Evolutionary conservation across 2,888 invertebrate genomes (phyloP).

Genomic region (Acanthosepion pharaonis): DNA sequence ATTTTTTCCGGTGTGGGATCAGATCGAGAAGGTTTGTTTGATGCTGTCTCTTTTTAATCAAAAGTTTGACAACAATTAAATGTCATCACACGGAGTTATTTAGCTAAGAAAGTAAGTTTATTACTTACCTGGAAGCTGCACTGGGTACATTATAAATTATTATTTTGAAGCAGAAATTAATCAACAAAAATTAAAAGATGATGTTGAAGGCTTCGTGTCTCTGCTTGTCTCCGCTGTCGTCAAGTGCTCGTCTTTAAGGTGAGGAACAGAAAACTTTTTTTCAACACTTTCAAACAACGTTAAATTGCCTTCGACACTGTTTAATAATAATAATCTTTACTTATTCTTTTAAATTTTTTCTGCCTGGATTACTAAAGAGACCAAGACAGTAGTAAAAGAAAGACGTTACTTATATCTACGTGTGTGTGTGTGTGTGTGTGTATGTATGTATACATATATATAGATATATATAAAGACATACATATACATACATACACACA

Average conservation of each 20-base stretch:
- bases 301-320: neutral
- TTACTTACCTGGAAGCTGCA: neutral
- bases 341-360: neutral
- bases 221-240: neutral
- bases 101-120: neutral
- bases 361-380: neutral
- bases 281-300: neutral
- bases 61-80: neutral
- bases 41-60: neutral
- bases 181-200: too few species aligned
- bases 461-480: neutral
- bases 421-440: neutral
- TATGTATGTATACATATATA: neutral
- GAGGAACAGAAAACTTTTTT: neutral
- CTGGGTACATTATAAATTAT: neutral
- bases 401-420: neutral
- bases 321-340: neutral
- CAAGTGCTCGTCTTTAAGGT: neutral
- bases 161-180: too few species aligned
- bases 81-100: neutral
- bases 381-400: neutral
- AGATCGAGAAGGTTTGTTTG: neutral
- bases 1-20: neutral
- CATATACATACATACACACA: constrained; percentile 21
- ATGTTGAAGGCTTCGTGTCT: too few species aligned